Conservation (phyloP, 2,797 vertebrate species). For the Xenentodon cancila region DNA sequence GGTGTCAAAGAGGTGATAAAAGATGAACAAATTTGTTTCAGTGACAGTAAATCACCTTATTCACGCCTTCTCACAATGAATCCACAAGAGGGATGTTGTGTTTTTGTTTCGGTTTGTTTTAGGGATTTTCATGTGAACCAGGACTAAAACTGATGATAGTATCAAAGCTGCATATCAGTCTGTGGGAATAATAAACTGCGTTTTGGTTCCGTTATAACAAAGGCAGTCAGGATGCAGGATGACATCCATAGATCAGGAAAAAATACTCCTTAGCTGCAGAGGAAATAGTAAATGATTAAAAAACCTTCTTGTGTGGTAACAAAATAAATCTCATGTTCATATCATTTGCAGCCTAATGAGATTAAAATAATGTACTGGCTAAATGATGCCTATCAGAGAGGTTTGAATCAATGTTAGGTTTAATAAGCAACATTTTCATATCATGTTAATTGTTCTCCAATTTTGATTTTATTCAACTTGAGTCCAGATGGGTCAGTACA, state of each 20-base stretch:
- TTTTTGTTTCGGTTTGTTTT: slow-evolving; percentile 28
- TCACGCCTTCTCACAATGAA: slow-evolving; percentile 29
- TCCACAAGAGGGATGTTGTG: slow-evolving; percentile 30
- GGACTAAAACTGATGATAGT: slow-evolving; percentile 57
- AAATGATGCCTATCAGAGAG: too few species aligned
- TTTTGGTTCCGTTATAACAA: slow-evolving; percentile 27
- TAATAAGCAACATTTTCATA: neutral
- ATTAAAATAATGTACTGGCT: too few species aligned
- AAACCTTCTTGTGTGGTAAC: neutral
- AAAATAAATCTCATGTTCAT: too few species aligned
- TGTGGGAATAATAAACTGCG: slow-evolving; percentile 44
- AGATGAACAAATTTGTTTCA: slow-evolving; percentile 26
- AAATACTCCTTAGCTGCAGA: slow-evolving; percentile 27
- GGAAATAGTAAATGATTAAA: neutral
- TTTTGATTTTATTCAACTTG: neutral
- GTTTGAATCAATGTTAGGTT: too few species aligned
- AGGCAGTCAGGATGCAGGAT: slow-evolving; percentile 46
- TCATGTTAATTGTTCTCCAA: neutral
- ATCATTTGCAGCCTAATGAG: too few species aligned
- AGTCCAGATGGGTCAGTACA: too few species aligned
- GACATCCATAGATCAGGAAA: too few species aligned
- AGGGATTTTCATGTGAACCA: slow-evolving; percentile 32
- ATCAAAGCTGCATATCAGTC: slow-evolving; percentile 57
- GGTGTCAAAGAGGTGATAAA: slow-evolving; percentile 3
- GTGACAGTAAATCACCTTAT: slow-evolving; percentile 9